A percentile compares a stretch with the other conserved stretches of the same genome.
These are phyloP conservation scores for Oreamnos americanus DNA, from an alignment of 2,113 vertebrate species.

Conservation along the genomic window DNA sequence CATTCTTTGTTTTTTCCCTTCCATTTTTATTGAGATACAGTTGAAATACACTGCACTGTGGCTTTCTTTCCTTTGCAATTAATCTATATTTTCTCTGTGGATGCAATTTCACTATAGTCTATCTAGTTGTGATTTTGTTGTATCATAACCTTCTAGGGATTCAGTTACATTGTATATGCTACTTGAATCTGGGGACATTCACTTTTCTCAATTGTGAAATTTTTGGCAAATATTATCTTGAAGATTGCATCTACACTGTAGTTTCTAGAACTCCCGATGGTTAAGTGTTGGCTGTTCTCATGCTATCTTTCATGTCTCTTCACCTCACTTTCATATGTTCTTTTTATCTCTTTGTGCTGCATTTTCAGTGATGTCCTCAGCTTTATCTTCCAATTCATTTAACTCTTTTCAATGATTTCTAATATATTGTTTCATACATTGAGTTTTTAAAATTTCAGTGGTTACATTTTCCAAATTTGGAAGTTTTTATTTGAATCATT, in stretches of 20 bases:
- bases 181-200: not conserved
- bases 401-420: not conserved
- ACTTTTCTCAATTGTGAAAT: not conserved
- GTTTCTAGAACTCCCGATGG: not conserved
- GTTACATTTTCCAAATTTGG: not conserved
- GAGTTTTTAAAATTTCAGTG: not conserved
- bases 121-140: not conserved
- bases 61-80: not conserved
- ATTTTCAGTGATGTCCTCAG: not conserved
- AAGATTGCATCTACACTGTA: not conserved
- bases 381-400: not conserved
- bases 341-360: not conserved
- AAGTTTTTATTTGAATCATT: not conserved
- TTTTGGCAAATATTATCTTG: not conserved
- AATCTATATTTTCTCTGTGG: not conserved
- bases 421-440: not conserved
- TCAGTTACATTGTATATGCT: not conserved
- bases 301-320: not conserved
- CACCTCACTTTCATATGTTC: not conserved
- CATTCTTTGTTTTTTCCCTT: not conserved
- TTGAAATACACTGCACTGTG: not conserved
- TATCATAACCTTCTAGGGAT: not conserved
- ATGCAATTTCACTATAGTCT: not conserved
- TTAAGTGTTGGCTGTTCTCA: not conserved
- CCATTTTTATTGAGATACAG: not conserved